Evolutionary conservation across 2,888 invertebrate species (phyloP), one percentile per base, ranked within the genome.

Genomic region (Patella depressa): DNA sequence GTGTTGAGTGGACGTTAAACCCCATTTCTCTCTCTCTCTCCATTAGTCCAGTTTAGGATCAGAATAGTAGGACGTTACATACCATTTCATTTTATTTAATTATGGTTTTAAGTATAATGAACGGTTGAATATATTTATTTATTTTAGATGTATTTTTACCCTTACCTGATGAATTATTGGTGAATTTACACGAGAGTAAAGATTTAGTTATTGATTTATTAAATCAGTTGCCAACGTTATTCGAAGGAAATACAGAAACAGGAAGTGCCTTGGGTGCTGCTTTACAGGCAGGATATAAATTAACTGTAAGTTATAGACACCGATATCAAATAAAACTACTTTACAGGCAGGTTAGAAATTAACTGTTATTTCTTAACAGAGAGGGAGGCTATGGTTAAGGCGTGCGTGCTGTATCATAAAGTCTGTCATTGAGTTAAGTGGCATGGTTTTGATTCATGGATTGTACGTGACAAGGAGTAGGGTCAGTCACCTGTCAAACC

Each of bases 181-280:
- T 98, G 71, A 98, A 98, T 92, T 92, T 99, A 78, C 95, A 95
- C 84, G 97, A 98, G 92, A 94, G 95, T 78, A 95, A 94, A 85
- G 96, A 96, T 74, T 88, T 92, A 65, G 88, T 92, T 45, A 83
- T 84, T 65, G 89, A 92, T 76, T 87, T 92, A 74, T 84, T 92
- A 59, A 87, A 93, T n/a, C 95, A 95, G 87, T 92, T 98, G 83
- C 98, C 98, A 1, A 93, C 93, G 74, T 93, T 96, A 85, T 96
- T 95, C 92, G 89, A 92, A 74, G 87, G 89, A 34, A 92, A 91
- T 83, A 94, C 93, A 84, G 95, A 95, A 88, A 96, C 96, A 2
- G 95, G 95, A 79, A 96, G 95, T 83, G 97, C 98, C 15, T 93
- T 99, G 17, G 99, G 99, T 2, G 95, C 98, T 5, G 98, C 98